phyloP scores from a whole-genome alignment of 1,140 invertebrate species.

The Lethrus apterus region DNA sequence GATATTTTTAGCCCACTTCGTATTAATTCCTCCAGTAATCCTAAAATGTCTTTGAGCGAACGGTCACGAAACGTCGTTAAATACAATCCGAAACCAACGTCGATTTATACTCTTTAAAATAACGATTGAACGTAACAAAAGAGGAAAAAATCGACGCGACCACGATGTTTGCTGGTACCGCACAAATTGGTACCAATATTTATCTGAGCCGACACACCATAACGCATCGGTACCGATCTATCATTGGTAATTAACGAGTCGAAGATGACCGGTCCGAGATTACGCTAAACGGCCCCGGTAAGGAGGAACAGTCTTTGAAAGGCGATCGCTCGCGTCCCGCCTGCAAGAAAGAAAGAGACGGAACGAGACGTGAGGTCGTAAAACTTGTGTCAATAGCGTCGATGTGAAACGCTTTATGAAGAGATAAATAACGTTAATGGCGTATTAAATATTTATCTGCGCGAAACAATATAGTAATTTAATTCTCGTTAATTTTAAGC shows the following conservation, averaged over 20 bases:
- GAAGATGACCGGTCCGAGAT: slow-evolving; percentile 11
- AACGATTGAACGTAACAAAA: no score
- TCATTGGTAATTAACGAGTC: slow-evolving; percentile 16
- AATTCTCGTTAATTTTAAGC: slow-evolving; percentile 10
- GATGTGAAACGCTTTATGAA: slow-evolving; percentile 8
- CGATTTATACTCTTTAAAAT: no score
- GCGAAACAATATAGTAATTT: slow-evolving; percentile 13
- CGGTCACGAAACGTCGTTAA: no score
- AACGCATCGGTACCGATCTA: slow-evolving; percentile 13
- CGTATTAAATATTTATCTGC: slow-evolving; percentile 12
- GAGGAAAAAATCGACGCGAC: no score
- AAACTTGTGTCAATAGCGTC: slow-evolving; percentile 8
- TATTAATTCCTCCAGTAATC: no score
- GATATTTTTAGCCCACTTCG: no score
- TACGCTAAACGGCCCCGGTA: slow-evolving; percentile 15
- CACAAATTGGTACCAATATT: no score
- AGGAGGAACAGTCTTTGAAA: no score
- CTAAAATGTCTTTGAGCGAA: no score
- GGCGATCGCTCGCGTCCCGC: slow-evolving; percentile 3
- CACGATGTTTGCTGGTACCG: no score
- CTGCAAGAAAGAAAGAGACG: slow-evolving; percentile 4
- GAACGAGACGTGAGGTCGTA: not conserved
- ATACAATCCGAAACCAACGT: no score
- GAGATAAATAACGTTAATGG: slow-evolving; percentile 13
- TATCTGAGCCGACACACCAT: slow-evolving; percentile 9